These are phyloP conservation scores for Philopedon plagiatum DNA, from an alignment of 2,888 invertebrate genomes.

Conservation along the genomic window DNA sequence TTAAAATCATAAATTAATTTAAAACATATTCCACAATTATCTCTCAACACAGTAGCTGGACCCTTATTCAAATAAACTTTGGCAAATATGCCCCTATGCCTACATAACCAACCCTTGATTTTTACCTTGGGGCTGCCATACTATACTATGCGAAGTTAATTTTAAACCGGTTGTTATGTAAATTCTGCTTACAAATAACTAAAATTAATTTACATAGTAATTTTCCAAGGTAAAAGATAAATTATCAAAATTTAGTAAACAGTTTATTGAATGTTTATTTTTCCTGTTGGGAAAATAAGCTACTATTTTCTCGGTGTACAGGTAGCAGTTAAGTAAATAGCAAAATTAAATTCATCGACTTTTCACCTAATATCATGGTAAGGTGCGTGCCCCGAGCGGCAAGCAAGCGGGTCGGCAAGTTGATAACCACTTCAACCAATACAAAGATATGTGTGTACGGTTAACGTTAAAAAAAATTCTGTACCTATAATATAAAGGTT, in stretches of 20 bases:
- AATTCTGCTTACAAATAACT: constrained; percentile 18
- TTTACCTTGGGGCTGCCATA: constrained; percentile 14
- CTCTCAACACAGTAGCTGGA: neutral
- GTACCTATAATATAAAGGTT: too few species aligned
- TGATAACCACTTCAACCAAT: too few species aligned
- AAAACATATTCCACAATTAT: neutral
- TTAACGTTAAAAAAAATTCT: too few species aligned
- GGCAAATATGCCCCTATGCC: constrained; percentile 18
- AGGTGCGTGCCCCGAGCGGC: too few species aligned
- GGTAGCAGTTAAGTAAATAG: constrained; percentile 1
- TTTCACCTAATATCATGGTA: neutral
- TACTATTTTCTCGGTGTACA: neutral
- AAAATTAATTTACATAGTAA: constrained; percentile 19
- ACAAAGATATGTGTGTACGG: too few species aligned
- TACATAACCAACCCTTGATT: constrained; percentile 11
- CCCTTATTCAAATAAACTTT: constrained; percentile 22
- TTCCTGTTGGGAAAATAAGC: neutral
- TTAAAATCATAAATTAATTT: constrained; percentile 2
- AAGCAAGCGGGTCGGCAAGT: too few species aligned
- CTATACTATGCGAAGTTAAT: constrained; percentile 12
- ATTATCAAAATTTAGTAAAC: constrained; percentile 13
- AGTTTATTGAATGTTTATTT: constrained; percentile 12
- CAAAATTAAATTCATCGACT: neutral
- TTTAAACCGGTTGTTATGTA: constrained; percentile 24
- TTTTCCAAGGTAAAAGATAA: constrained; percentile 4